A percentile compares a stretch with the other conserved stretches of the same genome.
Evolutionary conservation across 92 coral and sea anemone genomes (phyloP).

Genomic region (Isaurus tuberculatus): DNA sequence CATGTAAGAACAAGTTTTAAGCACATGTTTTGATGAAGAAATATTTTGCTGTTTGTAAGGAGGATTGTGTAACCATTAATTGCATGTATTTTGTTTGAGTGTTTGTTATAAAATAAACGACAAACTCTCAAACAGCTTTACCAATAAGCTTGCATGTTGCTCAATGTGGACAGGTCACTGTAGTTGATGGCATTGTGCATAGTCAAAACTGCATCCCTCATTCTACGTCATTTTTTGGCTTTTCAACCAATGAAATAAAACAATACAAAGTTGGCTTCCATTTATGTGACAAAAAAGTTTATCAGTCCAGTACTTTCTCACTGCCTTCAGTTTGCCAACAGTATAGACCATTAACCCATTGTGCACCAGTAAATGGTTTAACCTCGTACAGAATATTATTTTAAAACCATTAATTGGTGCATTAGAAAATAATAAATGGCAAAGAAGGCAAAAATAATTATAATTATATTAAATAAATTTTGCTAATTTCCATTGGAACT

Average conservation of each 20-base stretch:
- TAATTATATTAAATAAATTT: background rate
- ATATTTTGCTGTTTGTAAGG: too few species aligned
- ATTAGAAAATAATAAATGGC: background rate
- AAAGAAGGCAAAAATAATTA: background rate
- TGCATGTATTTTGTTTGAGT: background rate
- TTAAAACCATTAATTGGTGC: conserved; percentile 1
- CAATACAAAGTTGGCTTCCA: conserved; percentile 26
- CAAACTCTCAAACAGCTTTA: conserved; percentile 33
- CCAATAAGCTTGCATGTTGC: background rate
- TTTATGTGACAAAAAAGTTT: background rate
- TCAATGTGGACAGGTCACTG: conserved; percentile 17
- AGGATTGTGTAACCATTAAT: too few species aligned
- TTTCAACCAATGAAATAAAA: background rate
- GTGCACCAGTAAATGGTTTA: conserved; percentile 10
- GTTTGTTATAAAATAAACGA: conserved; percentile 25
- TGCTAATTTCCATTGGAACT: background rate
- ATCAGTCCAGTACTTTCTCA: background rate
- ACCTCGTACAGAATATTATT: too few species aligned
- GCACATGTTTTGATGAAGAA: background rate
- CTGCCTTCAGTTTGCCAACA: background rate
- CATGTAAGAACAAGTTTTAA: too few species aligned
- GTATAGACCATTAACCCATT: background rate
- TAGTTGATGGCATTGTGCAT: background rate
- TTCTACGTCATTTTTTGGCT: background rate
- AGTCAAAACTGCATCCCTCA: conserved; percentile 30